A percentile compares a stretch with the other conserved stretches of the same genome.
phyloP scores from a whole-genome alignment of 2,113 vertebrate genomes.

The Lutjanus erythropterus region DNA sequence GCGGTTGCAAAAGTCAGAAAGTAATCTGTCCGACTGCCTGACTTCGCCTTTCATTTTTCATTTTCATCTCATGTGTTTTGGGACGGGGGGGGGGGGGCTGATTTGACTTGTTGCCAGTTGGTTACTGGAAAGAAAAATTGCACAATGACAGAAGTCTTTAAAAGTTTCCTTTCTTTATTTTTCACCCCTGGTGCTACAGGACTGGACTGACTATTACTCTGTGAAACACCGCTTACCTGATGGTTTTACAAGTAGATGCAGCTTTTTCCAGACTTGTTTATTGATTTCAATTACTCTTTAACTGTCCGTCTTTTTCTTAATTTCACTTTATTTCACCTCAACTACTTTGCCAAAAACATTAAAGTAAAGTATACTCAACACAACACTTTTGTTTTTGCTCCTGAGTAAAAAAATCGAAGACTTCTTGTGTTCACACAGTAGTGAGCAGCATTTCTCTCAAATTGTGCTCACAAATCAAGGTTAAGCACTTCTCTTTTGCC shows the following conservation, averaged over 20 bases:
- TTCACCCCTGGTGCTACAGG: not conserved
- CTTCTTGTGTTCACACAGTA: too few species aligned
- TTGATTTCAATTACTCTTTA: slow-evolving; percentile 8
- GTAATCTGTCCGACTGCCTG: not conserved
- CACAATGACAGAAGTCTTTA: not conserved
- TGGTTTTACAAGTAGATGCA: not conserved
- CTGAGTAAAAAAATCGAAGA: too few species aligned
- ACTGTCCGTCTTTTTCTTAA: not conserved
- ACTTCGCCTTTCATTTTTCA: slow-evolving; percentile 44
- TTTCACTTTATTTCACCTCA: slow-evolving; percentile 5
- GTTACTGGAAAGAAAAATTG: slow-evolving; percentile 23
- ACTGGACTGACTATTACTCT: not conserved
- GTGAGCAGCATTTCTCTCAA: too few species aligned
- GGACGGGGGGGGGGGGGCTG: not conserved
- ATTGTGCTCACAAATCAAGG: too few species aligned
- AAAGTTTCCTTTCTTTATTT: not conserved
- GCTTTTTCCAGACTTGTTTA: not conserved
- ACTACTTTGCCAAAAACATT: slow-evolving; percentile 2
- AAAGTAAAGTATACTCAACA: too few species aligned
- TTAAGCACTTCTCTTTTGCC: too few species aligned
- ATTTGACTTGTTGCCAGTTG: slow-evolving; percentile 22
- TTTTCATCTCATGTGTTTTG: slow-evolving; percentile 36
- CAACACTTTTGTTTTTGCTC: too few species aligned
- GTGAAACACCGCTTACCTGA: not conserved
- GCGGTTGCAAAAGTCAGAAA: slow-evolving; percentile 38